Base-by-base conservation (phyloP, 2,888 invertebrate genomes). In the Phortica magna region DNA sequence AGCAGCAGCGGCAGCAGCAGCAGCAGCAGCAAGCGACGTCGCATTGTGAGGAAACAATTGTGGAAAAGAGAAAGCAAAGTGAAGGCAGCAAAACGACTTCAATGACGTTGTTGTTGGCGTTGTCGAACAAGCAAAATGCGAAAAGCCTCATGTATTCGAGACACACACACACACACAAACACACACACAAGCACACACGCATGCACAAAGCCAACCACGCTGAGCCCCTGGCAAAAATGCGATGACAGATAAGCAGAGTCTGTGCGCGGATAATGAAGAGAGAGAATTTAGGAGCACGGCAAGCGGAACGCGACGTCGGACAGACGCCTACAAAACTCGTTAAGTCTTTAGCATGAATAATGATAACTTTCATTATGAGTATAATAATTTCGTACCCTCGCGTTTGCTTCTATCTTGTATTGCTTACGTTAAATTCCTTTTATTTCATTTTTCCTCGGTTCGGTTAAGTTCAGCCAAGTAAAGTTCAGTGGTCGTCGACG, bases 261-360 rank as follows among this genome's bases (percentile, higher is more conserved):
- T 17, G 55, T 17, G 55, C 39, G 31, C 39, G 31, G 14, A 14
- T 68, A 41, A 31, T 48, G 68, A 48, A 41, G 39, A 48, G n/a
- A 39, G 42, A 19, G 42, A 4, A 31, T 31, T 31, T 31, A 4
- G 31, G 3, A 31, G 31, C 5, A 31, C 31, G 31, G 31, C 31
- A 31, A 67, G 41, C 5, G 41, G 42, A n/a, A 31, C 1, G 39
- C 9, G 43, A 57, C 17, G 72, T 72, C 59, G 5, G 7, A 55
- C 12, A 19, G 39, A 10, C 19, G 55, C n/a, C 19, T 10, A 55
- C 14, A 53, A 79, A 84, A 86, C 88, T 87, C 86, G 88, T 87
- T 87, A 87, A 84, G 86, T 87, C 86, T 87, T 87, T 87, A 87
- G 84, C 88, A 86, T 87, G 86, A 87, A 87, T 87, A 87, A 86